Conservation (phyloP, 2,113 vertebrate genomes). For the Acrocephalus kingi region DNA sequence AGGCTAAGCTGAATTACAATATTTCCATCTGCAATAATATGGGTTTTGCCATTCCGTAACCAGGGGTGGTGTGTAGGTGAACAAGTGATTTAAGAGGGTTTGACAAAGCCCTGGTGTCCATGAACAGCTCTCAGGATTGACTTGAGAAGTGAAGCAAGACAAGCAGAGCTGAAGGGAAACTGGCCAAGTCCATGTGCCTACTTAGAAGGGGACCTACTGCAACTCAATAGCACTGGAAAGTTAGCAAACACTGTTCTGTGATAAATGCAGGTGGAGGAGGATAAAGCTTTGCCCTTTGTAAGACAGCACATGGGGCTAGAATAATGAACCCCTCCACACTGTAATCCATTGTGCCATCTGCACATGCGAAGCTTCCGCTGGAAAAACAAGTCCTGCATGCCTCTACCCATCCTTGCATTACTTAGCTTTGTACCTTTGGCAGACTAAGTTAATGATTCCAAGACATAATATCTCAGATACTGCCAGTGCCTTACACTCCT, state of each 20-base stretch:
- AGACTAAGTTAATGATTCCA: constrained; percentile 1
- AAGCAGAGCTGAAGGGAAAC: neutral
- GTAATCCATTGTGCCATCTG: neutral
- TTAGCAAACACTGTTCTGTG: neutral
- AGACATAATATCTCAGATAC: neutral
- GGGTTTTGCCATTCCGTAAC: neutral
- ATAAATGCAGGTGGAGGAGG: neutral
- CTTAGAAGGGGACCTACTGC: neutral
- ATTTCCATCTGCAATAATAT: neutral
- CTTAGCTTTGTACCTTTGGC: neutral
- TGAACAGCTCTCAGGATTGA: neutral
- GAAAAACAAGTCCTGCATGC: neutral
- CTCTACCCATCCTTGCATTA: neutral
- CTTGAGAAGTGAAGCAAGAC: neutral
- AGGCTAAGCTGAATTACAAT: neutral
- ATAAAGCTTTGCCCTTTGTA: neutral
- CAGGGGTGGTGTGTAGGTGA: accelerated
- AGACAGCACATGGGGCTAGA: neutral
- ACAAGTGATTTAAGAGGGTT: neutral
- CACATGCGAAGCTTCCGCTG: neutral
- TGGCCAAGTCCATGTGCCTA: neutral
- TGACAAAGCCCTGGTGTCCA: neutral
- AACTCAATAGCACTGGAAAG: neutral
- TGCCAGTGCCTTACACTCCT: neutral
- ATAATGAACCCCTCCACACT: neutral